phyloP scores from a whole-genome alignment of 2,888 invertebrate species.

The Napeogenes inachia region DNA sequence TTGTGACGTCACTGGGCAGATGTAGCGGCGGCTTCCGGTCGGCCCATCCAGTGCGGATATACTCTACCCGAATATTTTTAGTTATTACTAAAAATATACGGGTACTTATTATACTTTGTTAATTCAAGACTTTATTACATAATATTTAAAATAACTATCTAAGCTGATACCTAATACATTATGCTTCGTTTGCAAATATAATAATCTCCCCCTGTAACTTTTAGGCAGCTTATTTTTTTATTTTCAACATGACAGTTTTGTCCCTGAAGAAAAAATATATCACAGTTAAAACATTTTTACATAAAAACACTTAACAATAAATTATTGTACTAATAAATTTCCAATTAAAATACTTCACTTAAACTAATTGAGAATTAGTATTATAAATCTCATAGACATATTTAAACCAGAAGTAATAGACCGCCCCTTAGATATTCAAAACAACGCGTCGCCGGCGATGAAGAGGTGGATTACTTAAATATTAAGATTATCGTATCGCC shows the following conservation, averaged over 20 bases:
- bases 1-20: slow-evolving; percentile 51
- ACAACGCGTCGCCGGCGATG: slow-evolving; percentile 27
- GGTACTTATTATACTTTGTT: neutral
- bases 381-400: neutral
- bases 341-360: too few species aligned
- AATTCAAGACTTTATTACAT: slow-evolving; percentile 1
- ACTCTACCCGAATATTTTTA: slow-evolving; percentile 24
- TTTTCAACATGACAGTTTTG: neutral
- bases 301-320: too few species aligned
- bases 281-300: too few species aligned
- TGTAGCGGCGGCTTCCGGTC: slow-evolving; percentile 52
- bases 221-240: neutral
- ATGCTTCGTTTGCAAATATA: neutral
- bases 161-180: too few species aligned
- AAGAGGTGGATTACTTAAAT: slow-evolving; percentile 38
- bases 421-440: slow-evolving; percentile 30
- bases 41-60: slow-evolving; percentile 34
- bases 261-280: too few species aligned
- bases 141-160: too few species aligned
- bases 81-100: neutral
- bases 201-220: too few species aligned
- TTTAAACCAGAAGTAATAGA: neutral
- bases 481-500: slow-evolving; percentile 38
- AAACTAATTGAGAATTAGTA: too few species aligned
- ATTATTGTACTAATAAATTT: too few species aligned